Evolutionary conservation across 2,888 invertebrate genomes (phyloP).

Genomic region (Neoaliturus tenellus): DNA sequence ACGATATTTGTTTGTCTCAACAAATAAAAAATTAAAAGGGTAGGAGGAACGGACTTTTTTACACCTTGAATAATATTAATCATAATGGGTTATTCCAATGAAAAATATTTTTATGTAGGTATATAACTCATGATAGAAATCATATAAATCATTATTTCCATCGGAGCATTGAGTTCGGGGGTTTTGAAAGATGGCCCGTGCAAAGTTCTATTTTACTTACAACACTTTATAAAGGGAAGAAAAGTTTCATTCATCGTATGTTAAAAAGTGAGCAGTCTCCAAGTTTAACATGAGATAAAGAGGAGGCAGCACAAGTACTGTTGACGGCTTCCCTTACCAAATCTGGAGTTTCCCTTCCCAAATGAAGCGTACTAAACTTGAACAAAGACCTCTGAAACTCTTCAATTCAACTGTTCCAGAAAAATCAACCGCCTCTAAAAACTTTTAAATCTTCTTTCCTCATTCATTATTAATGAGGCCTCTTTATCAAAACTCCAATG

Average conservation of each 20-base stretch:
- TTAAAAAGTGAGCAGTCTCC: conserved; percentile 17
- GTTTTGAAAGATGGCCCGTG: too few relatives aligned
- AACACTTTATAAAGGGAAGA: not conserved
- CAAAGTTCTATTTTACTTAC: not conserved
- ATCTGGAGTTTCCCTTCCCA: conserved; percentile 13
- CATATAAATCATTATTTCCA: too few relatives aligned
- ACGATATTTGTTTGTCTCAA: too few relatives aligned
- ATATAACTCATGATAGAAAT: too few relatives aligned
- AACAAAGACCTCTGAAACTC: conserved; percentile 29
- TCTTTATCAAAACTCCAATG: conserved; percentile 1
- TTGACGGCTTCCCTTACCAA: conserved; percentile 21
- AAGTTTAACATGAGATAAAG: conserved; percentile 32
- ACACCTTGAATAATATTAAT: too few relatives aligned
- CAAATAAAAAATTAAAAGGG: too few relatives aligned
- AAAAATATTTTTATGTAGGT: too few relatives aligned
- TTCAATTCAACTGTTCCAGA: conserved; percentile 24
- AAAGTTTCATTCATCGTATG: conserved; percentile 21
- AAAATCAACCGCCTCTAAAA: not conserved
- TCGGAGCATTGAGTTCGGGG: too few relatives aligned
- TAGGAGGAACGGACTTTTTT: too few relatives aligned
- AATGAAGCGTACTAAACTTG: conserved; percentile 30
- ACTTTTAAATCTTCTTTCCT: not conserved
- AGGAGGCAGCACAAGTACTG: conserved; percentile 20
- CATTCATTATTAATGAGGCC: conserved; percentile 25
- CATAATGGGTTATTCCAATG: too few relatives aligned